Percentiles rank a stretch among this genome's conserved stretches.
These are phyloP conservation scores for Zootermopsis nevadensis DNA, from an alignment of 2,888 invertebrate genomes.

Conservation along the genomic window DNA sequence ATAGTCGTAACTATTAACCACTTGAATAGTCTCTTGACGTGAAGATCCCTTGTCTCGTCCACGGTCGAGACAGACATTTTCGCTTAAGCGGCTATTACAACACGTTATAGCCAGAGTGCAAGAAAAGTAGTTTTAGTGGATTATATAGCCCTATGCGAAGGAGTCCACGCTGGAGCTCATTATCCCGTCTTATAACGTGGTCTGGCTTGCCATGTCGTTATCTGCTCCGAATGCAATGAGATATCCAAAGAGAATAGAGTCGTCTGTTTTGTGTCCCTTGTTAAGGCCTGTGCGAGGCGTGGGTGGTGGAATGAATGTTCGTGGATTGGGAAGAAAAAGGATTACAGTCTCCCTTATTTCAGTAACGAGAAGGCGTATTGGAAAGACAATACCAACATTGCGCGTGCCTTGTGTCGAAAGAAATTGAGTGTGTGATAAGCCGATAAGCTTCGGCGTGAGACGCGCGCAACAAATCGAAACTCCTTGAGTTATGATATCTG, in stretches of 20 bases:
- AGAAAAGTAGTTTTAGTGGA: slow-evolving; percentile 19
- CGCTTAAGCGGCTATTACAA: slow-evolving; percentile 7
- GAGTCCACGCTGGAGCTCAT: not conserved
- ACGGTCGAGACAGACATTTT: not conserved
- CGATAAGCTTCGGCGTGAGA: too few species aligned
- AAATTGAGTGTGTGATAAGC: not conserved
- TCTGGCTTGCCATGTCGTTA: slow-evolving; percentile 9
- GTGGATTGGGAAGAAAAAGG: slow-evolving; percentile 23
- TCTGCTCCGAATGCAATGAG: slow-evolving; percentile 17
- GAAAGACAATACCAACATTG: not conserved
- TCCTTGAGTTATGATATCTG: not conserved
- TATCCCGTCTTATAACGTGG: not conserved
- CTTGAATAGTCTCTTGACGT: too few species aligned
- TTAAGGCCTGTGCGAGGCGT: not conserved
- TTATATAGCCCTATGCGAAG: not conserved
- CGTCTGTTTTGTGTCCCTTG: not conserved
- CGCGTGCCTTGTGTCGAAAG: not conserved
- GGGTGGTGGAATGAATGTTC: not conserved
- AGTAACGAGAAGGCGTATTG: slow-evolving; percentile 1
- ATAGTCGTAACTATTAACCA: too few species aligned
- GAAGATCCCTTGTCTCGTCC: not conserved
- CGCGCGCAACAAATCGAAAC: too few species aligned
- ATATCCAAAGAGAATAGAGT: not conserved
- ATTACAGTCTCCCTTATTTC: slow-evolving; percentile 24
- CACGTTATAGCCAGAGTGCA: slow-evolving; percentile 16